phyloP scores from a whole-genome alignment of 1,140 invertebrate genomes.

The Oncopodura yosiiana region DNA sequence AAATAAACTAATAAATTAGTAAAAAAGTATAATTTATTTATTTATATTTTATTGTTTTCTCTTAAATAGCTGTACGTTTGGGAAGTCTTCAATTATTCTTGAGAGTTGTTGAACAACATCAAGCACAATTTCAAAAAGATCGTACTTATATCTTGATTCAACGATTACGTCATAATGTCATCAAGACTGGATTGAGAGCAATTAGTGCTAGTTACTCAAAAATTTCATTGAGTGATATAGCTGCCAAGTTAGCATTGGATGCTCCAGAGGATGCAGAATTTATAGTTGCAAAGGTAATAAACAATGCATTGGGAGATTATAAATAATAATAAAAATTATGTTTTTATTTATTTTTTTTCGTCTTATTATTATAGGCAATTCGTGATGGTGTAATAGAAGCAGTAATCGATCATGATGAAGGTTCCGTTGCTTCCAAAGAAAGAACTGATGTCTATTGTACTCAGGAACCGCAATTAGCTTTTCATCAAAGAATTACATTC shows the following conservation, averaged over 20 bases:
- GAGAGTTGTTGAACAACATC: constrained; percentile 82
- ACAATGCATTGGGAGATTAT: background rate
- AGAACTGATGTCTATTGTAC: constrained; percentile 96
- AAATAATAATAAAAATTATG: background rate
- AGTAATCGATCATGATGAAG: constrained; percentile 85
- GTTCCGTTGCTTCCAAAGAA: constrained; percentile 95
- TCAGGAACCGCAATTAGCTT: constrained; percentile 88
- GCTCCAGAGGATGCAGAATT: constrained; percentile 97
- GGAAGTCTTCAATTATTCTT: constrained; percentile 91
- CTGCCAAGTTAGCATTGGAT: constrained; percentile 82
- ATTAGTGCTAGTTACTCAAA: constrained; percentile 94
- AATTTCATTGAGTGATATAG: constrained; percentile 90
- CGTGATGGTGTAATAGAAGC: constrained; percentile 98
- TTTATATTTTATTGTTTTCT: constrained; percentile 3
- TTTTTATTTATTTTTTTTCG: constrained; percentile 9
- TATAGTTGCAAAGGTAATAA: constrained; percentile 80
- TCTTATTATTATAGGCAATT: constrained; percentile 58
- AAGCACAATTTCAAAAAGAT: constrained; percentile 73
- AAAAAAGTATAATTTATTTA: background rate
- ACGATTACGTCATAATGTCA: constrained; percentile 93
- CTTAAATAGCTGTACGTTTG: constrained; percentile 67
- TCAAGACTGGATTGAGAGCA: constrained; percentile 94
- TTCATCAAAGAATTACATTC: constrained; percentile 95
- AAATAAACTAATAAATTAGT: background rate
- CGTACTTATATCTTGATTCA: constrained; percentile 92